phyloP scores from a whole-genome alignment of 1,140 invertebrate species.

The Campoletis sonorensis region DNA sequence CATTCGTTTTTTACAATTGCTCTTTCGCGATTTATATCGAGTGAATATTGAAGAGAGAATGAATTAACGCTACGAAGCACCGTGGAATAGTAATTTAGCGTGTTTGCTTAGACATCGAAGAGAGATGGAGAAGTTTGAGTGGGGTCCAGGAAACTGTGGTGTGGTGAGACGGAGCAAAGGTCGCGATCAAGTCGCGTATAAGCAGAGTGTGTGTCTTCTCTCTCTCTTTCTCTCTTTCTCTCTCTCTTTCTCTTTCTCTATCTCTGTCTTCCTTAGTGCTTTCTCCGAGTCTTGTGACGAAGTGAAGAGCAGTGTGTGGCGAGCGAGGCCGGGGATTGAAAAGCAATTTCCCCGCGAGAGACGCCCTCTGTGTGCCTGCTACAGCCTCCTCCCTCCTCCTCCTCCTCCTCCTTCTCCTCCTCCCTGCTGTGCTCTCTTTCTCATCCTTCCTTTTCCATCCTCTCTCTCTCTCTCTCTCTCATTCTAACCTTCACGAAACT shows the following conservation, averaged over 20 bases:
- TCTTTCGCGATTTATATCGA: not conserved
- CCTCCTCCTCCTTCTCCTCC: not conserved
- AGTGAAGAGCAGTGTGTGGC: constrained; percentile 49
- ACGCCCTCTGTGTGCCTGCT: constrained; percentile 60
- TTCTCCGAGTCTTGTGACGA: constrained; percentile 4
- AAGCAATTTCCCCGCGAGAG: constrained; percentile 77
- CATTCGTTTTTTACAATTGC: no score
- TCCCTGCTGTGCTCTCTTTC: not conserved
- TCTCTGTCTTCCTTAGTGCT: constrained; percentile 18
- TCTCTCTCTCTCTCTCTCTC: not conserved
- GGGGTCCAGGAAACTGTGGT: constrained; percentile 22
- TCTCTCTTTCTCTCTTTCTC: constrained; percentile 15
- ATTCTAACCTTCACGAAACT: not conserved
- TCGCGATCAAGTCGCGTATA: constrained; percentile 30
- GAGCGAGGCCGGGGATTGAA: constrained; percentile 72
- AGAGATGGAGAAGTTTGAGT: not conserved
- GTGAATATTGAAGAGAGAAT: constrained; percentile 6
- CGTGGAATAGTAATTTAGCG: not conserved
- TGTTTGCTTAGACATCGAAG: not conserved
- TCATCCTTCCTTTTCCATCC: not conserved
- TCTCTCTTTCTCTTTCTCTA: constrained; percentile 1
- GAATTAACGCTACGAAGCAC: not conserved
- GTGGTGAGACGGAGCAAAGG: constrained; percentile 35
- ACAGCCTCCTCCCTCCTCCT: not conserved
- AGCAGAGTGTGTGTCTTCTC: constrained; percentile 14